Evolutionary conservation across 2,888 invertebrate genomes (phyloP).

Genomic region (Agrilus mali): DNA sequence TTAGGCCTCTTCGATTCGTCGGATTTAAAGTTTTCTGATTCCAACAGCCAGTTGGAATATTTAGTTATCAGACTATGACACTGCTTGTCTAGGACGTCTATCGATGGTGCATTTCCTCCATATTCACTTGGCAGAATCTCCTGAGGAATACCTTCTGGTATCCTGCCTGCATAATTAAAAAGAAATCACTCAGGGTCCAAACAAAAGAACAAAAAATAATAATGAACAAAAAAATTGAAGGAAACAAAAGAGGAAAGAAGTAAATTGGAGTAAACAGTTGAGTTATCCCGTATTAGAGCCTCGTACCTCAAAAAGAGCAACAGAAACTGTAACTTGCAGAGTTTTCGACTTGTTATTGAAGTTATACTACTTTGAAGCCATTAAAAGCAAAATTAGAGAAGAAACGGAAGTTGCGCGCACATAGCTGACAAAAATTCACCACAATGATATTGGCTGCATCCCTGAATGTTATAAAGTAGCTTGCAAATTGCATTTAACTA

Average conservation of each 20-base stretch:
- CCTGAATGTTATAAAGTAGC: no score
- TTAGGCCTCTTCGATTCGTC: conserved; percentile 31
- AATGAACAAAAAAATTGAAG: not conserved
- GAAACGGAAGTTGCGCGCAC: no score
- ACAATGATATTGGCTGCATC: no score
- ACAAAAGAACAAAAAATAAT: not conserved
- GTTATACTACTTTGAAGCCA: no score
- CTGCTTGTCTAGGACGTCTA: conserved; percentile 44
- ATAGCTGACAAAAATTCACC: no score
- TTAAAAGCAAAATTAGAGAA: no score
- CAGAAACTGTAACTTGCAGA: no score
- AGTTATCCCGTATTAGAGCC: no score
- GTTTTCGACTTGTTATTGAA: no score
- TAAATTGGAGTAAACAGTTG: no score
- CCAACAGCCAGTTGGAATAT: conserved; percentile 49
- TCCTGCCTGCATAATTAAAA: conserved; percentile 19
- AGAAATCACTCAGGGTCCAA: no score
- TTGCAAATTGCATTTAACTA: no score
- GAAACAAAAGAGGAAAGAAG: not conserved
- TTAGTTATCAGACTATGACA: conserved; percentile 43
- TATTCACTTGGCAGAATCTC: conserved; percentile 42
- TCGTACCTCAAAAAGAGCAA: not conserved
- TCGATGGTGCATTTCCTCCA: conserved; percentile 43
- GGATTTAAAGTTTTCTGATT: conserved; percentile 43
- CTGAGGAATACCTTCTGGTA: conserved; percentile 28